Evolutionary conservation across 2,797 vertebrate genomes (phyloP).

Genomic region (Phyllotis vaccarum): DNA sequence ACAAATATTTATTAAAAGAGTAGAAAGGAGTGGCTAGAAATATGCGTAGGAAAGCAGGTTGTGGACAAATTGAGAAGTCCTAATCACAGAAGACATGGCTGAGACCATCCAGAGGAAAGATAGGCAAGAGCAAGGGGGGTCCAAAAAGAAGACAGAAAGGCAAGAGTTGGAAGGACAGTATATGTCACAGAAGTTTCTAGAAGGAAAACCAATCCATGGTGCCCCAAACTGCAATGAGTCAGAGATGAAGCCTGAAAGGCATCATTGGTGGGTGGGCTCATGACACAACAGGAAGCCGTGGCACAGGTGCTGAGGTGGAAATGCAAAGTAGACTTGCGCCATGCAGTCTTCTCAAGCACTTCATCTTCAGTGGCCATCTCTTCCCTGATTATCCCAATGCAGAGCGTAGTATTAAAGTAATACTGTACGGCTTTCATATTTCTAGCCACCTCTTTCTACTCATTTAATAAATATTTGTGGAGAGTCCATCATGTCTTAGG

Average conservation of each 20-base stretch:
- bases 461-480: neutral
- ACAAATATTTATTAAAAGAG: conserved; percentile 13
- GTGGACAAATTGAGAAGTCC: neutral
- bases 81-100: neutral
- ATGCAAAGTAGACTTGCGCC: neutral
- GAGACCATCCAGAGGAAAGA: neutral
- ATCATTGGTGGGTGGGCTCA: neutral
- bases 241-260: neutral
- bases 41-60: neutral
- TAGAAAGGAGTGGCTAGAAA: neutral
- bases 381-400: neutral
- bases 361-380: neutral
- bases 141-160: neutral
- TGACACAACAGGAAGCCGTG: neutral
- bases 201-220: neutral
- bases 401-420: too few relatives aligned
- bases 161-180: neutral
- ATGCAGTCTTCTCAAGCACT: neutral
- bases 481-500: neutral
- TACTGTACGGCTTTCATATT: too few relatives aligned
- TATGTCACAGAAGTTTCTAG: neutral
- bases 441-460: neutral
- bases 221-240: neutral
- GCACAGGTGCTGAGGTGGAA: neutral
- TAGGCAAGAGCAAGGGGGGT: neutral